Conservation (phyloP, 2,113 vertebrate species). For the Dasyornis broadbenti region DNA sequence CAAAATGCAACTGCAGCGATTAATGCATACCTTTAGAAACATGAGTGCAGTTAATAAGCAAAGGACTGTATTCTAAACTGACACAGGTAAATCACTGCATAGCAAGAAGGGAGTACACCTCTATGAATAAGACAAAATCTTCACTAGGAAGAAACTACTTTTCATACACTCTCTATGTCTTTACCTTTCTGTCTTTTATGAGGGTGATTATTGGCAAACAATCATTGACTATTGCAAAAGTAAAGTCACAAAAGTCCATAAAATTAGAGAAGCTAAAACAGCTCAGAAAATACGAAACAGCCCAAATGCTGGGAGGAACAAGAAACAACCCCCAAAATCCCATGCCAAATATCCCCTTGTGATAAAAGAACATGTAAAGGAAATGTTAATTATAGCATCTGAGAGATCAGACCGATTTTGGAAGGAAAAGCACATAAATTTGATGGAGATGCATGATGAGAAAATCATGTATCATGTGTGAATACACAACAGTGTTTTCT, state of each 20-base stretch:
- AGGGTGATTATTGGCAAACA: neutral
- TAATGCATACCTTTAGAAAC: conserved; percentile 13
- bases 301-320: neutral
- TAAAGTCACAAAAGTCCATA: neutral
- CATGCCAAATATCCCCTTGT: neutral
- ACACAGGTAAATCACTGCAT: neutral
- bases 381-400: neutral
- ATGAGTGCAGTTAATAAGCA: conserved; percentile 7
- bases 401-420: neutral
- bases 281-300: neutral
- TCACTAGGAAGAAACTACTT: neutral
- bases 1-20: neutral
- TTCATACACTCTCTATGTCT: neutral
- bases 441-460: neutral
- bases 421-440: neutral
- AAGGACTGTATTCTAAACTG: conserved; percentile 4
- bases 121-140: neutral
- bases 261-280: neutral
- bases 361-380: neutral
- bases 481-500: neutral
- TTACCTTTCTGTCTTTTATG: neutral
- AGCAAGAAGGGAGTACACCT: neutral
- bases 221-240: neutral
- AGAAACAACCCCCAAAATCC: neutral
- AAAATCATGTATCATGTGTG: neutral